Percentiles rank a stretch among this genome's conserved stretches.
Evolutionary conservation across 2,113 vertebrate genomes (phyloP).

Genomic region (Martes martes): DNA sequence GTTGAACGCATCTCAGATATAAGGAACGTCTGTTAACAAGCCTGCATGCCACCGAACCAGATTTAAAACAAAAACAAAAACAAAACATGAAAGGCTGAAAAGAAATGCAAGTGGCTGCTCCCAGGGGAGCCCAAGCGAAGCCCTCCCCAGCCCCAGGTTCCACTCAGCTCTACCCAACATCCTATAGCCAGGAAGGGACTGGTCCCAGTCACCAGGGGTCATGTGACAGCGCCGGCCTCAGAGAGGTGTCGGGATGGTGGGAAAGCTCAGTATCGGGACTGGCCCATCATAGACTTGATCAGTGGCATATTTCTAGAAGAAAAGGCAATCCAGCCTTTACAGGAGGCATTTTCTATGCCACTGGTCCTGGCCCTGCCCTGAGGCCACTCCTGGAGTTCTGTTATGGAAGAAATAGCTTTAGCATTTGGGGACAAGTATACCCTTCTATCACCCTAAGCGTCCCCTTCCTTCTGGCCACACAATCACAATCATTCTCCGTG

Average conservation of each 20-base stretch:
- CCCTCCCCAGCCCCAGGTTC: not conserved
- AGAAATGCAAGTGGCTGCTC: not conserved
- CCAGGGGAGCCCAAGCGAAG: not conserved
- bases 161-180: not conserved
- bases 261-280: not conserved
- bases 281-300: not conserved
- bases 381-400: not conserved
- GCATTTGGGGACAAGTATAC: not conserved
- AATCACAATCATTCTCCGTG: not conserved
- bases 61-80: not conserved
- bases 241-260: not conserved
- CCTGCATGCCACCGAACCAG: not conserved
- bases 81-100: not conserved
- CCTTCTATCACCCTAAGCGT: not conserved
- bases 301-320: not conserved
- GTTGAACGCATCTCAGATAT: not conserved
- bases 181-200: not conserved
- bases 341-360: not conserved
- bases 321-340: not conserved
- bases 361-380: not conserved
- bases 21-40: not conserved
- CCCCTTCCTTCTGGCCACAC: not conserved
- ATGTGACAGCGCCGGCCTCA: rapidly evolving
- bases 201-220: not conserved
- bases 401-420: not conserved